Conservation (phyloP, 2,113 vertebrate species). For the Sinocyclocheilus grahami region DNA sequence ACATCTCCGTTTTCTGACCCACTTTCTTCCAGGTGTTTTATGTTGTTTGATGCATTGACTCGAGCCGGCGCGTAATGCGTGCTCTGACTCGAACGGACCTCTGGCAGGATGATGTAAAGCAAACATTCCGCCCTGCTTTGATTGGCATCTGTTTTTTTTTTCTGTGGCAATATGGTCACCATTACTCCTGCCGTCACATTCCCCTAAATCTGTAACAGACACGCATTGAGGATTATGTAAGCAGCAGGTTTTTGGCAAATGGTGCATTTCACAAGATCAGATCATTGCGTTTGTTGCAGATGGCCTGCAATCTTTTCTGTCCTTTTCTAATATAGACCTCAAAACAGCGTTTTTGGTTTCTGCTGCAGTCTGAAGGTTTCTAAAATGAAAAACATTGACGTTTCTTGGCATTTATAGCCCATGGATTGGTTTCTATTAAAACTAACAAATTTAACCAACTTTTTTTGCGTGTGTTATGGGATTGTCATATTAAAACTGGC, state of each 20-base stretch:
- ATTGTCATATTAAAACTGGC: constrained; percentile 1
- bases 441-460: not conserved
- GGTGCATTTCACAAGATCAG: not conserved
- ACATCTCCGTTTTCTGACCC: constrained; percentile 2
- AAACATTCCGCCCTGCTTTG: not conserved
- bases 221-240: not conserved
- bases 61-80: not conserved
- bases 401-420: not conserved
- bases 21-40: constrained; percentile 15
- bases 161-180: not conserved
- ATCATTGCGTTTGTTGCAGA: not conserved
- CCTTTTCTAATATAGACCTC: constrained; percentile 1
- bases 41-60: constrained; percentile 13
- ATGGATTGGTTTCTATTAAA: constrained; percentile 4
- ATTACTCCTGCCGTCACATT: not conserved
- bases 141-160: not conserved
- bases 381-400: not conserved
- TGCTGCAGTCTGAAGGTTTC: not conserved
- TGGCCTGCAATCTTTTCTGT: not conserved
- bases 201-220: constrained; percentile 2
- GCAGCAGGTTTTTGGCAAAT: not conserved
- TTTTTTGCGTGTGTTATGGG: not conserved
- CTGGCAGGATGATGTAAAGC: not conserved
- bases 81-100: constrained; percentile 4
- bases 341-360: not conserved